A percentile compares a stretch with the other conserved stretches of the same genome.
Evolutionary conservation across 2,113 vertebrate genomes (phyloP).

Genomic region (Ceyx melanurus): DNA sequence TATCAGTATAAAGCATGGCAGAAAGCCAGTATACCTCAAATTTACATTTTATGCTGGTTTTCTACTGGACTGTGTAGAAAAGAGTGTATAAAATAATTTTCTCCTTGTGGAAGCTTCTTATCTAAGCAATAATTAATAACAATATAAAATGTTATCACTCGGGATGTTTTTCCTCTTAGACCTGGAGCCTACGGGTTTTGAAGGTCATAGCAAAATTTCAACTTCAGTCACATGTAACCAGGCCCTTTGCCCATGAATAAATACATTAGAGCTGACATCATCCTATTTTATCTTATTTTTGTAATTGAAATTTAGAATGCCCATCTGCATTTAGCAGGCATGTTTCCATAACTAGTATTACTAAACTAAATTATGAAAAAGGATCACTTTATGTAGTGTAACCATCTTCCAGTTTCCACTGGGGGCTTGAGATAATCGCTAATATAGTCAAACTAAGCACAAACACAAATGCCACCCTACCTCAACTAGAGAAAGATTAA

Average conservation of each 20-base stretch:
- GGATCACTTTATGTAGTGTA: background rate
- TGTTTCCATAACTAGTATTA: background rate
- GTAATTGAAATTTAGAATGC: background rate
- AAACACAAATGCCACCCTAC: background rate
- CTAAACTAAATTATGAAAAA: background rate
- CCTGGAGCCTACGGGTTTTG: background rate
- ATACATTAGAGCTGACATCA: background rate
- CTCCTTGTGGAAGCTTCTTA: background rate
- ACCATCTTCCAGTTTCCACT: background rate
- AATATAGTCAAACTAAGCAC: background rate
- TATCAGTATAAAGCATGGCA: background rate
- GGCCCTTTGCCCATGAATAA: background rate
- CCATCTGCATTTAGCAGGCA: background rate
- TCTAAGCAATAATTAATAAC: background rate
- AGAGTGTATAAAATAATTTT: background rate
- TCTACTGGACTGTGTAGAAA: background rate
- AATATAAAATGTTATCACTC: background rate
- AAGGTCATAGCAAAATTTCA: background rate
- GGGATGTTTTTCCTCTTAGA: background rate
- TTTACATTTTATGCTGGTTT: background rate
- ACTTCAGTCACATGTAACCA: background rate
- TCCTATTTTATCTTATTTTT: background rate
- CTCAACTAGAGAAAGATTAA: slow-evolving; percentile 4
- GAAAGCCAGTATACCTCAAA: background rate
- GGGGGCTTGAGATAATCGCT: background rate